Conservation (phyloP, 2,797 vertebrate genomes). For the Enteromius argenteus region DNA sequence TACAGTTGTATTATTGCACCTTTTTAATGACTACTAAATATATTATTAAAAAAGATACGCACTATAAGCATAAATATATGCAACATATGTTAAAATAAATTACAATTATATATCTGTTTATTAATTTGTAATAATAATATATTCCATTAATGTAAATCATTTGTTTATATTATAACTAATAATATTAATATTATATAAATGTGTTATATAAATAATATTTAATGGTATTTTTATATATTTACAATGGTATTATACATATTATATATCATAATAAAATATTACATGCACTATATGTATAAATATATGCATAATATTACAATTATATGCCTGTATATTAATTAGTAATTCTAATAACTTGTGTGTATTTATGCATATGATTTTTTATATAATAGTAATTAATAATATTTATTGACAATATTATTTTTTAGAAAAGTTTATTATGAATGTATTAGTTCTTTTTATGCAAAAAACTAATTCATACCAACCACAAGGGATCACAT, state of each 20-base stretch:
- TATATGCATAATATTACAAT: too few species aligned
- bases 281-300: too few species aligned
- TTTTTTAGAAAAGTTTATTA: neutral
- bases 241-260: too few species aligned
- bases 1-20: neutral
- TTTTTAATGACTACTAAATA: neutral
- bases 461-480: neutral
- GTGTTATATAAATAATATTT: too few species aligned
- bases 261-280: too few species aligned
- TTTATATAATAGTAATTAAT: too few species aligned
- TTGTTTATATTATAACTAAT: neutral
- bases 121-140: neutral
- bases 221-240: too few species aligned
- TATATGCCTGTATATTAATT: too few species aligned
- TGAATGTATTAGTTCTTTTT: neutral
- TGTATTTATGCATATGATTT: too few species aligned
- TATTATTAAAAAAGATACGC: neutral
- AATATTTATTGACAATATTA: neutral
- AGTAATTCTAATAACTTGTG: too few species aligned
- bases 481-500: neutral
- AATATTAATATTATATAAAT: neutral
- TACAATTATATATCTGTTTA: neutral
- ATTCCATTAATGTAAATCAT: neutral
- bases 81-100: neutral
- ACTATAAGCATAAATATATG: neutral